Evolutionary conservation across 1,140 invertebrate species (phyloP).

Genomic region (Leptinotarsa texana): DNA sequence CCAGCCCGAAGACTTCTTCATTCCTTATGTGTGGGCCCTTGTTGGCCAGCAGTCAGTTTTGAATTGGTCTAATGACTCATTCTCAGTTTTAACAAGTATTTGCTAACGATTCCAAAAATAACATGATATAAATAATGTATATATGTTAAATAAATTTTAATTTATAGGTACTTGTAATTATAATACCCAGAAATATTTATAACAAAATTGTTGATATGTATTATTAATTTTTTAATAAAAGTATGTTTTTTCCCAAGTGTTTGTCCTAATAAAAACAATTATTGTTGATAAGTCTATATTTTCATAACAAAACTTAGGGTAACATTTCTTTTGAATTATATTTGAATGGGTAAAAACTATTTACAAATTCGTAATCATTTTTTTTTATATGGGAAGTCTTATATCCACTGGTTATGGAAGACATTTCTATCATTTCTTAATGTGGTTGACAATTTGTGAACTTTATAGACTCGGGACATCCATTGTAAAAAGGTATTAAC

Average conservation of each 20-base stretch:
- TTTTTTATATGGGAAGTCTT: too few species aligned
- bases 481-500: too few species aligned
- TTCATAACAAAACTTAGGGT: neutral
- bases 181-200: neutral
- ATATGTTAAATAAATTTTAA: neutral
- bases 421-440: too few species aligned
- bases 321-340: neutral
- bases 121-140: neutral
- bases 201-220: conserved; percentile 2
- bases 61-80: conserved; percentile 64
- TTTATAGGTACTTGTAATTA: neutral
- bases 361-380: too few species aligned
- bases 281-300: neutral
- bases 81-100: neutral
- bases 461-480: too few species aligned
- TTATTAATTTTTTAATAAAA: conserved; percentile 9
- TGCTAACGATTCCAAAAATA: conserved; percentile 1
- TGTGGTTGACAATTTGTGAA: too few species aligned
- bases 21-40: conserved; percentile 97
- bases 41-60: conserved; percentile 80
- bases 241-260: neutral
- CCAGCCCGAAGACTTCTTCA: conserved; percentile 98
- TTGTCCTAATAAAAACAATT: neutral
- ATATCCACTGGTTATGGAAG: too few species aligned
- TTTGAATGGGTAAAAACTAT: neutral